Percentiles rank a stretch among this genome's conserved stretches.
phyloP scores from a whole-genome alignment of 2,888 invertebrate genomes.

The Philereme transversata region DNA sequence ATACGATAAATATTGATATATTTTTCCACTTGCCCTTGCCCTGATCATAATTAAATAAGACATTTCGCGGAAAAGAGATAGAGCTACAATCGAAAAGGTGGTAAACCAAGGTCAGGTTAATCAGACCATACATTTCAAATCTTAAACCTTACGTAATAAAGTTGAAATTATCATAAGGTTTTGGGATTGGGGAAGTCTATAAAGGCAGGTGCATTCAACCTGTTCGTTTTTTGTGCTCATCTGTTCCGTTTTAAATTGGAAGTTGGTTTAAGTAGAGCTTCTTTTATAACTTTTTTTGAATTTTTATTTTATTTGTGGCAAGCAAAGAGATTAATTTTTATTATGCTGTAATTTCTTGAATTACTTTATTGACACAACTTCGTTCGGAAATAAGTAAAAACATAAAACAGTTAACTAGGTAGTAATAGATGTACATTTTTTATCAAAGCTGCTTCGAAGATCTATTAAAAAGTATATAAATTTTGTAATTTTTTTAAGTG shows the following conservation, averaged over 20 bases:
- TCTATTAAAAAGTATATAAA: too few species aligned
- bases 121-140: conserved; percentile 14
- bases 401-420: too few species aligned
- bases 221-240: conserved; percentile 41
- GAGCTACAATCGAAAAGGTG: conserved; percentile 12
- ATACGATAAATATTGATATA: too few species aligned
- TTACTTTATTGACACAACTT: too few species aligned
- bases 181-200: conserved; percentile 29
- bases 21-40: too few species aligned
- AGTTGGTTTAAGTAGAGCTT: conserved; percentile 17
- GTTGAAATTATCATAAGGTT: conserved; percentile 19
- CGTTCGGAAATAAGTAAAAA: too few species aligned
- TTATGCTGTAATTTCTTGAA: too few species aligned
- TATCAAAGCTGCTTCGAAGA: too few species aligned
- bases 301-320: neutral
- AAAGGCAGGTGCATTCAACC: conserved; percentile 49
- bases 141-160: conserved; percentile 18
- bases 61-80: conserved; percentile 21
- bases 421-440: too few species aligned
- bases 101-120: conserved; percentile 24
- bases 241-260: conserved; percentile 39
- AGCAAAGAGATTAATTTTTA: neutral
- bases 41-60: too few species aligned
- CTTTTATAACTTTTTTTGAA: conserved; percentile 2
- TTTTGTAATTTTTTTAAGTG: too few species aligned